phyloP scores from a whole-genome alignment of 2,888 invertebrate species.

The Sthenelais limicola region DNA sequence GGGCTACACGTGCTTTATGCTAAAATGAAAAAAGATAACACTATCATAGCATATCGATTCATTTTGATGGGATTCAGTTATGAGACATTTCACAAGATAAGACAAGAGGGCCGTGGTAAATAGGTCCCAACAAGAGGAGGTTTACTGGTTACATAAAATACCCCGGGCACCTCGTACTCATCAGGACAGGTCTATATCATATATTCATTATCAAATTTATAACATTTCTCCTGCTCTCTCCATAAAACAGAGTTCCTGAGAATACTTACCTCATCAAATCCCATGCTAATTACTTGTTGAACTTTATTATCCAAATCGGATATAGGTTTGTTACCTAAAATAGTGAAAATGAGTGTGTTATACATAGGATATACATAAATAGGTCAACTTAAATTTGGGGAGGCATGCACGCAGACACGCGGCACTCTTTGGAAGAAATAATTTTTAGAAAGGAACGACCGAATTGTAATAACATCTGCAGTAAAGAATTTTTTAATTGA shows the following conservation, averaged over 20 bases:
- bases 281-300: constrained; percentile 92
- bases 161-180: no score
- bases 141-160: no score
- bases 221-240: neutral
- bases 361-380: neutral
- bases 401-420: no score
- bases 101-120: no score
- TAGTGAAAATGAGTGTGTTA: neutral
- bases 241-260: neutral
- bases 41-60: neutral
- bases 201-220: no score
- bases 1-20: constrained; percentile 88
- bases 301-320: constrained; percentile 90
- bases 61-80: neutral
- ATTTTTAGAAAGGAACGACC: no score
- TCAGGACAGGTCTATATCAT: no score
- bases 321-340: constrained; percentile 81
- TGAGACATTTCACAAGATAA: neutral
- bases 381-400: no score
- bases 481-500: no score
- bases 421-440: no score
- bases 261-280: constrained; percentile 82
- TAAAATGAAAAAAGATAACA: constrained; percentile 55
- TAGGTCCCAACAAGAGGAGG: no score
- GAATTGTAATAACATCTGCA: no score